A percentile compares a stretch with the other conserved stretches of the same genome.
phyloP scores from a whole-genome alignment of 1,140 invertebrate species.

The Drosophila littoralis region DNA sequence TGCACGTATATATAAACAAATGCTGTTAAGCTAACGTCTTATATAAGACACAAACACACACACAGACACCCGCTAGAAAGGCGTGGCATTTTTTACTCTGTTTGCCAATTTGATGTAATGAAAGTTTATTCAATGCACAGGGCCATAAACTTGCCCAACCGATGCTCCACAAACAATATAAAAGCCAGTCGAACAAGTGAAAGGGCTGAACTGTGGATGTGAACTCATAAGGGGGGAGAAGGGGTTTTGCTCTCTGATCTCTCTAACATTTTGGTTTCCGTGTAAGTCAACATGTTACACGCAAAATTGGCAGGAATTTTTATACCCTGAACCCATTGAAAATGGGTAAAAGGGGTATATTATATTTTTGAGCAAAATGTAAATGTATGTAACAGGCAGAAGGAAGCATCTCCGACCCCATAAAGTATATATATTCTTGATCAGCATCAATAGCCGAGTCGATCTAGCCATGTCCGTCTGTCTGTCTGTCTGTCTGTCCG shows the following conservation, averaged over 20 bases:
- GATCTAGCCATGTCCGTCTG: too few species aligned
- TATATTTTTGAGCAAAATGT: too few species aligned
- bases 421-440: too few species aligned
- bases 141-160: conserved; percentile 56
- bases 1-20: conserved; percentile 22
- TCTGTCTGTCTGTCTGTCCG: too few species aligned
- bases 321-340: too few species aligned
- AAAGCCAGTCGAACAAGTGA: conserved; percentile 11
- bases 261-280: conserved; percentile 11
- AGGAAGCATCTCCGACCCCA: too few species aligned
- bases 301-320: conserved; percentile 33
- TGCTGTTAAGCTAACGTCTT: conserved; percentile 4
- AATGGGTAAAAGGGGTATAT: too few species aligned
- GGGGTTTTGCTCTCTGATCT: conserved; percentile 11
- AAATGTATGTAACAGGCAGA: too few species aligned
- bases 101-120: conserved; percentile 41
- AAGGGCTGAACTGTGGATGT: background rate
- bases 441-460: too few species aligned
- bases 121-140: conserved; percentile 58
- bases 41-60: conserved; percentile 10
- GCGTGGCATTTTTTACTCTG: conserved; percentile 29
- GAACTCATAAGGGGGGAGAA: background rate
- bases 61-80: background rate
- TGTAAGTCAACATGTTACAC: conserved; percentile 51
- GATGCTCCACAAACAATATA: conserved; percentile 34